Conservation (phyloP, 37 sponge, comb jelly and placozoan species). For the Geodia barretti region DNA sequence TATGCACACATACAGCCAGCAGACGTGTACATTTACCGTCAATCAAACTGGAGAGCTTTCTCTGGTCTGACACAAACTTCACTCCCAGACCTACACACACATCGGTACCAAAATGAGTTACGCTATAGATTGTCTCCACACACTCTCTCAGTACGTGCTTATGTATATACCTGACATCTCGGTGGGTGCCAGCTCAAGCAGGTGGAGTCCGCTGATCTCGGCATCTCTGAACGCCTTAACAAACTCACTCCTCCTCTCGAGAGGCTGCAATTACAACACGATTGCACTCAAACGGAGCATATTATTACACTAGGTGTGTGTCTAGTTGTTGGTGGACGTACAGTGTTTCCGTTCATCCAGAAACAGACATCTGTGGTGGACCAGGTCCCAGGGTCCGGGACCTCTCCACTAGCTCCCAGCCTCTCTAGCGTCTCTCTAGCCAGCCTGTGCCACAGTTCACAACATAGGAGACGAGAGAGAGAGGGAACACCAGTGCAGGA, state of each 20-base stretch:
- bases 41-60: slow-evolving; percentile 39
- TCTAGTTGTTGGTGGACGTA: neutral
- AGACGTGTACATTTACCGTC: slow-evolving; percentile 67
- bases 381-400: slow-evolving; percentile 64
- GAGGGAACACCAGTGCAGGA: neutral
- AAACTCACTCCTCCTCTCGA: slow-evolving; percentile 39
- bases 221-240: slow-evolving; percentile 29
- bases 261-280: slow-evolving; percentile 18
- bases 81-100: slow-evolving; percentile 55
- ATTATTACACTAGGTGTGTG: neutral
- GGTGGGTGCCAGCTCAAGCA: slow-evolving; percentile 54
- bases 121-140: neutral
- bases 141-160: slow-evolving; percentile 2
- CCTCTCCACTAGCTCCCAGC: slow-evolving; percentile 4
- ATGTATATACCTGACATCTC: slow-evolving; percentile 58
- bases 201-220: slow-evolving; percentile 63
- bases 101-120: neutral
- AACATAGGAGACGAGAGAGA: neutral
- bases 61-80: slow-evolving; percentile 57
- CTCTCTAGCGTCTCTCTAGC: slow-evolving; percentile 24
- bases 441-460: slow-evolving; percentile 13
- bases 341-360: slow-evolving; percentile 70
- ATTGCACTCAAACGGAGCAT: neutral
- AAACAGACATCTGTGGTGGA: slow-evolving; percentile 35
- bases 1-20: neutral